A percentile compares a stretch with the other conserved stretches of the same genome.
Conservation (phyloP, 1,140 invertebrate species). For the Lerema accius region DNA sequence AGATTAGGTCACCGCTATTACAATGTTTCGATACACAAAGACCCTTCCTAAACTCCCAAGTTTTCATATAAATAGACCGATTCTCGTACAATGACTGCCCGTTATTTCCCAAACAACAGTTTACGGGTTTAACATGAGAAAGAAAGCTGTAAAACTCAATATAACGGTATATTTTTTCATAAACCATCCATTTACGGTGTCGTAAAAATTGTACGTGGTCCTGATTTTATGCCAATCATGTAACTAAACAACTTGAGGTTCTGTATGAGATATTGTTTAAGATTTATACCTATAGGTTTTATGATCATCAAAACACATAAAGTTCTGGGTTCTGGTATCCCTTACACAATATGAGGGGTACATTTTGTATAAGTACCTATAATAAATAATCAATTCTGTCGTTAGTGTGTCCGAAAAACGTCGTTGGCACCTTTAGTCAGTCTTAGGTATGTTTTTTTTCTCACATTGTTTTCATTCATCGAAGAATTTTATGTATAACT, state of each 20-base stretch:
- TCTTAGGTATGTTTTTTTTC: too few relatives aligned
- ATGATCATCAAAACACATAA: too few relatives aligned
- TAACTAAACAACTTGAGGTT: neutral
- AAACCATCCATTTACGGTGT: constrained; percentile 39
- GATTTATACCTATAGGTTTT: too few relatives aligned
- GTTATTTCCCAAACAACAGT: constrained; percentile 46
- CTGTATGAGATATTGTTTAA: too few relatives aligned
- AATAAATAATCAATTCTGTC: too few relatives aligned
- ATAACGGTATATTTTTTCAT: constrained; percentile 46
- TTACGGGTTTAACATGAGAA: constrained; percentile 45
- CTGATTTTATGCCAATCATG: constrained; percentile 31
- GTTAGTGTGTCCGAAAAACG: too few relatives aligned
- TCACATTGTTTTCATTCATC: too few relatives aligned
- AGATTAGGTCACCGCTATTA: neutral
- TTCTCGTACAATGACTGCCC: constrained; percentile 31
- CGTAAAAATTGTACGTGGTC: constrained; percentile 39
- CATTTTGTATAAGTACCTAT: too few relatives aligned
- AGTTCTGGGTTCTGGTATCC: too few relatives aligned
- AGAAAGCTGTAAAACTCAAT: constrained; percentile 43
- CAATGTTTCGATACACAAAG: constrained; percentile 20
- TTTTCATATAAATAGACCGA: constrained; percentile 31
- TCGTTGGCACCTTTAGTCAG: too few relatives aligned
- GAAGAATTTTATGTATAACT: too few relatives aligned
- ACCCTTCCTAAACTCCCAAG: constrained; percentile 24
- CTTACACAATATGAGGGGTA: too few relatives aligned